Evolutionary conservation across 2,888 invertebrate genomes (phyloP), one percentile per base, ranked within the genome.

Genomic region (Zootermopsis nevadensis): DNA sequence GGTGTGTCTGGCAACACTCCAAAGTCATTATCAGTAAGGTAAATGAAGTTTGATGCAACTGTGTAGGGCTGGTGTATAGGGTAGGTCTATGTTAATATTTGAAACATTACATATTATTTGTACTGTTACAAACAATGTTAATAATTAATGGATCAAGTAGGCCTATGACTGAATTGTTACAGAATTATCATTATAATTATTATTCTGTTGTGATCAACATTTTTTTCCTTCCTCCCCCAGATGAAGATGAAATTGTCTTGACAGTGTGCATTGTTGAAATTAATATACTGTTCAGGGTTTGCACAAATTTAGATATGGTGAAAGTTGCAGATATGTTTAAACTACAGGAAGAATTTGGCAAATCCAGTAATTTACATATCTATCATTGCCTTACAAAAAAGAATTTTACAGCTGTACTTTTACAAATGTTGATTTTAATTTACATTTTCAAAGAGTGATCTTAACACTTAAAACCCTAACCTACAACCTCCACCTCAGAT

Each of bases 301-400:
- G 79, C 79, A 60, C 66, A 79, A 76, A 35, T 27, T 79, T 3
- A 77, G 30, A 22, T 30, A 42, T 67, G 67, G 12, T 74, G 69
- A 33, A 69, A 33, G 69, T 35, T 66, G 19, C 60, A 3, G 66
- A 27, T 15, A 30, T 69, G 69, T 31, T 69, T 69, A 33, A 82
- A 82, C 48, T 76, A 67, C 55, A 79, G 24, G 76, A 82, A 83
- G 77, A 84, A 82, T 83, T 80, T 84, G 83, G 84, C 80, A 83
- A 84, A 84, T 81, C 84, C 82, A 82, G 82, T 83, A 67, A 85
- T 85, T 82, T 82, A 85, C 85, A 85, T 85, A 85, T 85, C 85
- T 85, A 84, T 84, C 82, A 85, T 85, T 85, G 85, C 85, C 85
- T 85, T 85, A 85, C 38, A 77, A 77, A 69, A 69, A 69, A 77